A percentile compares a stretch with the other conserved stretches of the same genome.
Conservation (phyloP, 2,113 vertebrate genomes). For the Picathartes gymnocephalus region DNA sequence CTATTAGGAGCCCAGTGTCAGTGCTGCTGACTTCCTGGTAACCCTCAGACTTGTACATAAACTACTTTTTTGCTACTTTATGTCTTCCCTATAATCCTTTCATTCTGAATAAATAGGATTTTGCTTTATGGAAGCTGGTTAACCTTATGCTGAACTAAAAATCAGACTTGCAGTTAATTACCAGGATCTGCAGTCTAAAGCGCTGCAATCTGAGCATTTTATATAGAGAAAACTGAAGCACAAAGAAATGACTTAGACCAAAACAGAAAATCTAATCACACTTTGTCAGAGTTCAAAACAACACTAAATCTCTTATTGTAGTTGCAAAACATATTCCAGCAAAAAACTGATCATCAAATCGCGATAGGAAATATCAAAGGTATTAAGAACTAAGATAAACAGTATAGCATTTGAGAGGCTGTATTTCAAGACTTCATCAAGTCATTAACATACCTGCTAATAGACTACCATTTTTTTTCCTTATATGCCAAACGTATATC, state of each 20-base stretch:
- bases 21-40: background rate
- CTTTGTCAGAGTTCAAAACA: constrained; percentile 43
- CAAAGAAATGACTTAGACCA: constrained; percentile 35
- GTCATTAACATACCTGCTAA: background rate
- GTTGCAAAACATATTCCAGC: constrained; percentile 36
- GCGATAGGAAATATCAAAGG: background rate
- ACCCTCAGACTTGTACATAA: background rate
- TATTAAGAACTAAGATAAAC: background rate
- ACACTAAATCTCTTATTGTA: constrained; percentile 44
- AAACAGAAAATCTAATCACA: constrained; percentile 58
- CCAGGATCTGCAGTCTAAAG: constrained; percentile 30
- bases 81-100: constrained; percentile 16
- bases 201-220: constrained; percentile 36
- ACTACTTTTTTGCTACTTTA: constrained; percentile 16
- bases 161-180: constrained; percentile 61
- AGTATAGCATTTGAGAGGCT: background rate
- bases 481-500: background rate
- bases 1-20: background rate
- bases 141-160: constrained; percentile 60
- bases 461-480: background rate
- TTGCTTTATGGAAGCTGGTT: constrained; percentile 50
- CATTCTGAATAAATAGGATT: constrained; percentile 51
- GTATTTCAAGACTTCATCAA: background rate
- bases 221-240: constrained; percentile 32
- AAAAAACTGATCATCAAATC: constrained; percentile 32